Percentiles rank a stretch among this genome's conserved stretches.
Conservation (phyloP, 2,797 vertebrate genomes). For the Manis pentadactyla region DNA sequence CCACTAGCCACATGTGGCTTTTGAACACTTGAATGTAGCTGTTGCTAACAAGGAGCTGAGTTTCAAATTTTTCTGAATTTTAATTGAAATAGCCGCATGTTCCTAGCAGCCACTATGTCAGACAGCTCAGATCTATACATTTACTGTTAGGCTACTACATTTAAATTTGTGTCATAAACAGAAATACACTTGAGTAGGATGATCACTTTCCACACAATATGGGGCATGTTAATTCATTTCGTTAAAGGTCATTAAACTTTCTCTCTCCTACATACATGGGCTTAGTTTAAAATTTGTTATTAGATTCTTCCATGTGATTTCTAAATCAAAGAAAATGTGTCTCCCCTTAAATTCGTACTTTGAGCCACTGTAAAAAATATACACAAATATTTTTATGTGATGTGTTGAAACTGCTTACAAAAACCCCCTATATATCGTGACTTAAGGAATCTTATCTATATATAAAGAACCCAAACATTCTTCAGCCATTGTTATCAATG, state of each 20-base stretch:
- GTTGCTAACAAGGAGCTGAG: not conserved
- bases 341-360: not conserved
- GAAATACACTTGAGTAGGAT: not conserved
- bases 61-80: constrained; percentile 27
- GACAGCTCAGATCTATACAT: not conserved
- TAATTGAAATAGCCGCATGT: not conserved
- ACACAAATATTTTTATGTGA: not conserved
- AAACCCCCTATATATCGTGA: not conserved
- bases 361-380: not conserved
- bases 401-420: not conserved
- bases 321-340: constrained; percentile 22
- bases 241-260: not conserved
- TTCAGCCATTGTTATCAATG: not conserved
- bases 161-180: not conserved
- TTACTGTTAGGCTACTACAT: not conserved
- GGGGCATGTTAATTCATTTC: not conserved
- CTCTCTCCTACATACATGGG: not conserved
- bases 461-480: not conserved
- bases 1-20: not conserved
- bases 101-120: not conserved
- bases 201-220: not conserved
- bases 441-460: not conserved
- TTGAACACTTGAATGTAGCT: not conserved
- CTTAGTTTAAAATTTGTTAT: constrained; percentile 55
- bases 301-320: not conserved